phyloP scores from a whole-genome alignment of 2,113 vertebrate species.

The Nyctibius bracteatus region DNA sequence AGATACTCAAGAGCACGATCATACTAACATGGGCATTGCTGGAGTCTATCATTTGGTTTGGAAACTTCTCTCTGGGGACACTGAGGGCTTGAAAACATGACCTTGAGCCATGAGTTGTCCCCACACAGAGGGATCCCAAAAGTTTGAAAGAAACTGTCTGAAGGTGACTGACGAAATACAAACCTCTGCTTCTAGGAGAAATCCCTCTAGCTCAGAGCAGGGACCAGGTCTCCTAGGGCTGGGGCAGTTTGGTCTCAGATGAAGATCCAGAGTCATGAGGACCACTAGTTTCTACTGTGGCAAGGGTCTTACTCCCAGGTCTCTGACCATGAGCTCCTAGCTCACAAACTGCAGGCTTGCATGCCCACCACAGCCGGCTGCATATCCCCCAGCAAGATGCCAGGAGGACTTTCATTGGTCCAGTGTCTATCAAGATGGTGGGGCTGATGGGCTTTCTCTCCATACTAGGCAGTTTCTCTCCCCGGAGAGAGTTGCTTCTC shows the following conservation, averaged over 20 bases:
- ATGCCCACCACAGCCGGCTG: not conserved
- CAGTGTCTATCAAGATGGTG: not conserved
- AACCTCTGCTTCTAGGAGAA: not conserved
- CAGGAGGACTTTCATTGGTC: not conserved
- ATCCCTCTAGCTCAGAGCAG: not conserved
- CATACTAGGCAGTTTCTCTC: not conserved
- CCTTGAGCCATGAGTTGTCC: not conserved
- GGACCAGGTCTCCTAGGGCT: not conserved
- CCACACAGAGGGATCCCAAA: not conserved
- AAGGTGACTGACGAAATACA: not conserved
- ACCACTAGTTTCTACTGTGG: not conserved
- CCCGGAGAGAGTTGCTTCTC: not conserved
- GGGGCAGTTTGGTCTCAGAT: not conserved
- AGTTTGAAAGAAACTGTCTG: not conserved
- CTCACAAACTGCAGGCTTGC: not conserved
- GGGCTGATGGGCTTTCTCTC: not conserved
- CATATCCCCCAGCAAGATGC: not conserved
- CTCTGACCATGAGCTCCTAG: not conserved
- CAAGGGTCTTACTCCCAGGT: not conserved
- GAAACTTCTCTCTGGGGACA: not conserved
- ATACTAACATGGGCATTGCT: not conserved
- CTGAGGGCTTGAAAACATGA: not conserved
- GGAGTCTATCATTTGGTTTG: not conserved
- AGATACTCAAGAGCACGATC: not conserved
- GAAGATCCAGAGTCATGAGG: not conserved